Evolutionary conservation across 2,888 invertebrate species (phyloP), one percentile per base, ranked within the genome.

Genomic region (Stenodera caucasica): DNA sequence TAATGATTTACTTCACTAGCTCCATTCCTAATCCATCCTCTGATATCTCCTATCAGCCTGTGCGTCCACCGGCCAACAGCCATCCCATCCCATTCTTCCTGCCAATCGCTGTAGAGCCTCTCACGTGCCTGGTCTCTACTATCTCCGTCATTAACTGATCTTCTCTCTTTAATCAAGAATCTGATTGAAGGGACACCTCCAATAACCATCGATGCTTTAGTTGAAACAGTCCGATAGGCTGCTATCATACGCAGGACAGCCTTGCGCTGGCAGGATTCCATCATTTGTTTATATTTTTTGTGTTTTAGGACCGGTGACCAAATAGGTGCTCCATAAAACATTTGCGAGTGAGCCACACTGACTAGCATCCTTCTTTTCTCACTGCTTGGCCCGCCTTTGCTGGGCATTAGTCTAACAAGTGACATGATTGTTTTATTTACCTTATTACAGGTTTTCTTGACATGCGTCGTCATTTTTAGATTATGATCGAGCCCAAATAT

Each of bases 291-390:
- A 23, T 66, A 60, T 35, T 58, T 57, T 12, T 55, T 32, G 1
- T 49, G 18, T 8, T 37, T 40, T 11, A 65, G 35, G 2, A 40
- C 55, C 3, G 26, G 33, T 12, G 18, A 12, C 66, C 66, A 68
- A n/a, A 65, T 53, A n/a, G 65, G 58, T 23, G 61, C 65, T 6
- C 52, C 67, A 30, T 68, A 68, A 15, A 67, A 45, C 7, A 68
- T 23, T 15, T 54, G 57, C 29, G 61, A 61, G 15, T 64, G 58
- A 9, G 53, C 32, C 6, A 64, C 62, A 15, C 54, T 26, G 32
- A n/a, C 37, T 21, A 62, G 53, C 15, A 23, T 15, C 29, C 29
- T 29, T 50, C 62, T 64, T 33, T 62, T 62, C 11, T 35, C 23
- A 12, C 15, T 53, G 29, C 33, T 49, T 30, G 54, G 63, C 2